phyloP scores from a whole-genome alignment of 2,797 vertebrate genomes.

The Threskiornis aethiopicus region DNA sequence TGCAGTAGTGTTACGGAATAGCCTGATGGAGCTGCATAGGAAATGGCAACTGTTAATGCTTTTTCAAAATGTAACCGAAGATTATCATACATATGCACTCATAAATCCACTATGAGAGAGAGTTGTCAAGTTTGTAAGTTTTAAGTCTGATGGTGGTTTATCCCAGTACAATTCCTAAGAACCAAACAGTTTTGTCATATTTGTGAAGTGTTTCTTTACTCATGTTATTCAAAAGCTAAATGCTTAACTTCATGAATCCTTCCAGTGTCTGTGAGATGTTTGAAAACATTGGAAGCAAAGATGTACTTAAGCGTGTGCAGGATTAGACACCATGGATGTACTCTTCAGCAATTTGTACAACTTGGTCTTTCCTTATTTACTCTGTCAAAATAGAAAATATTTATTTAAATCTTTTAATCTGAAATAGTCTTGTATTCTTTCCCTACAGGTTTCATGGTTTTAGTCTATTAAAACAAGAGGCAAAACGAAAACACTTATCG shows the following conservation, averaged over 20 bases:
- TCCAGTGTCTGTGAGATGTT: background rate
- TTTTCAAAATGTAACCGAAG: background rate
- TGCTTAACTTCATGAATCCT: background rate
- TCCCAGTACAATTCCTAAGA: background rate
- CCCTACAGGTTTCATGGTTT: background rate
- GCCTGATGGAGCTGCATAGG: background rate
- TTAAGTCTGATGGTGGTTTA: background rate
- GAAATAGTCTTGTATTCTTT: background rate
- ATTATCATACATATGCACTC: background rate
- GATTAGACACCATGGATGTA: background rate
- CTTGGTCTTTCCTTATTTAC: background rate
- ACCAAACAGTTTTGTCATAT: background rate
- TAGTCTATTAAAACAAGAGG: background rate
- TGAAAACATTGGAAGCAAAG: background rate
- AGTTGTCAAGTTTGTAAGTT: background rate
- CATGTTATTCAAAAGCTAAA: background rate
- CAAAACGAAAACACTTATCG: background rate
- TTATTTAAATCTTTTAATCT: background rate
- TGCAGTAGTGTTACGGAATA: background rate
- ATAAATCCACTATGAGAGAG: background rate
- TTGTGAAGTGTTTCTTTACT: background rate
- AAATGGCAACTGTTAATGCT: background rate
- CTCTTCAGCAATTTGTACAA: background rate
- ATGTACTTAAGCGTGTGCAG: background rate
- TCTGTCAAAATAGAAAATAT: background rate